Percentiles rank a stretch among this genome's conserved stretches.
phyloP scores from a whole-genome alignment of 2,113 vertebrate genomes.

The Salvelinus sp. region DNA sequence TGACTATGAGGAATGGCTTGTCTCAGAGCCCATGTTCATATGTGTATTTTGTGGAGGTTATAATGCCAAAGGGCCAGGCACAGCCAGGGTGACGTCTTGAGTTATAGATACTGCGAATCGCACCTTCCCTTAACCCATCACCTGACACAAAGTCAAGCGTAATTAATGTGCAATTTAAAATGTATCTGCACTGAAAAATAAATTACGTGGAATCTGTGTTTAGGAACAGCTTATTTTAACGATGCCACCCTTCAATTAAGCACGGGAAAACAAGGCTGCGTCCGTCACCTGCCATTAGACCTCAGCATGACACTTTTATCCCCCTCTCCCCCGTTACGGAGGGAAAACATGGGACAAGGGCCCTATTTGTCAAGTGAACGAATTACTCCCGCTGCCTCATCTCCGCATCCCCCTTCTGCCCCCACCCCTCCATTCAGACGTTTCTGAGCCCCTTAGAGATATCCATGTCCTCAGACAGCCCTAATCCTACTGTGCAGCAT shows the following conservation, averaged over 20 bases:
- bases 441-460: conserved; percentile 9
- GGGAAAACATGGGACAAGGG: conserved; percentile 23
- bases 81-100: conserved; percentile 47
- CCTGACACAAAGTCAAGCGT: conserved; percentile 52
- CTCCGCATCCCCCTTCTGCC: neutral
- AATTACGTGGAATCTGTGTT: conserved; percentile 60
- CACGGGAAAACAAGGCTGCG: conserved; percentile 39
- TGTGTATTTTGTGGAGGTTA: conserved; percentile 48
- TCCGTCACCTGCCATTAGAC: conserved; percentile 45
- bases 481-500: neutral
- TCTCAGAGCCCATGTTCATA: neutral
- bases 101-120: conserved; percentile 53
- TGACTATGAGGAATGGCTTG: conserved; percentile 35
- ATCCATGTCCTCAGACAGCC: neutral
- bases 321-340: conserved; percentile 14
- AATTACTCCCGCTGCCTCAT: neutral
- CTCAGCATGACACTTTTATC: conserved; percentile 43
- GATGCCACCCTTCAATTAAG: conserved; percentile 55
- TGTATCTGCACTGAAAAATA: conserved; percentile 70
- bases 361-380: conserved; percentile 27
- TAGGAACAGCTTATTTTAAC: conserved; percentile 50
- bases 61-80: conserved; percentile 41
- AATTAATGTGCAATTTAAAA: conserved; percentile 74
- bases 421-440: conserved; percentile 1
- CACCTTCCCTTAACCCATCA: conserved; percentile 47